Evolutionary conservation across 2,888 invertebrate genomes (phyloP).

Genomic region (Hermodice carunculata): DNA sequence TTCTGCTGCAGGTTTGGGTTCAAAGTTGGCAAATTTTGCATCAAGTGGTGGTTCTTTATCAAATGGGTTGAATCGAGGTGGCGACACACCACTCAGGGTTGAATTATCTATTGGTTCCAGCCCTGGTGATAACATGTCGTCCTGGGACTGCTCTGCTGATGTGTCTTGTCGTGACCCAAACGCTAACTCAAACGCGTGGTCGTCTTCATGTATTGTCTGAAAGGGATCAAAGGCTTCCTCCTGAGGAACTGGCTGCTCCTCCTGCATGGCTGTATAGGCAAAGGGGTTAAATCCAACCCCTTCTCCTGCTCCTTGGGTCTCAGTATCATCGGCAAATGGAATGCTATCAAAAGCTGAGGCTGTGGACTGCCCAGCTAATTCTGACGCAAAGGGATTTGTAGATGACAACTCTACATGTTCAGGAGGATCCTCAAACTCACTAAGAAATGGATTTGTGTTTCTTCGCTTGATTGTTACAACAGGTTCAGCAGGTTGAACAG

Average conservation of each 20-base stretch:
- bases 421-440: constrained; percentile 19
- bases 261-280: constrained; percentile 19
- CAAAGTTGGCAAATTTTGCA: constrained; percentile 66
- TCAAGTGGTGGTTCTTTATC: constrained; percentile 66
- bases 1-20: constrained; percentile 37
- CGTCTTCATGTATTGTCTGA: constrained; percentile 42
- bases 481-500: background rate
- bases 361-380: background rate
- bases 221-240: constrained; percentile 50
- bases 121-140: no score
- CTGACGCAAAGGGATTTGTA: constrained; percentile 11
- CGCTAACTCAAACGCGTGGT: constrained; percentile 37
- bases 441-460: no score
- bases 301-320: no score
- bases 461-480: background rate
- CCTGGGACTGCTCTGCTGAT: no score
- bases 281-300: constrained; percentile 48
- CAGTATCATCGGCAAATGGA: background rate
- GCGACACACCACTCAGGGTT: no score
- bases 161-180: no score
- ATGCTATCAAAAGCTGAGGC: background rate
- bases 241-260: background rate
- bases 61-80: constrained; percentile 68
- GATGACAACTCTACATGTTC: background rate
- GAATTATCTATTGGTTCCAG: no score